phyloP scores from a whole-genome alignment of 2,113 vertebrate genomes.

The Vidua macroura region DNA sequence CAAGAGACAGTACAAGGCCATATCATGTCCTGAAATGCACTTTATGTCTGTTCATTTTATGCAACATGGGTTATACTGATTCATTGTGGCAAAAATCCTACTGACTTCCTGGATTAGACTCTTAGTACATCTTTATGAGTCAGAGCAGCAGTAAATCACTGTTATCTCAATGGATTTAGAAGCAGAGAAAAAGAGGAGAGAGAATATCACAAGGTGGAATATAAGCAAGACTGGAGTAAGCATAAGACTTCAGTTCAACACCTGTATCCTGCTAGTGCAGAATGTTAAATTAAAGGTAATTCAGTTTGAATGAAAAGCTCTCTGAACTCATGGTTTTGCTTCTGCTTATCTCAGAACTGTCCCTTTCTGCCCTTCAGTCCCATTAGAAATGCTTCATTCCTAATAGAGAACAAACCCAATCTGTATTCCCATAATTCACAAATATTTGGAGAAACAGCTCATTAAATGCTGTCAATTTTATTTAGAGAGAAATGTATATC shows the following conservation, averaged over 20 bases:
- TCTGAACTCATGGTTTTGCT: background rate
- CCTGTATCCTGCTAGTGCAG: background rate
- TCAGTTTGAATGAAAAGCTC: background rate
- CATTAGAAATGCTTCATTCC: background rate
- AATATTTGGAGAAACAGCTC: background rate
- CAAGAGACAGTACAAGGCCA: background rate
- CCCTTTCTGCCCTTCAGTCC: background rate
- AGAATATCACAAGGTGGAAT: background rate
- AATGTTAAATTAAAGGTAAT: background rate
- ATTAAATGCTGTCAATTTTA: background rate
- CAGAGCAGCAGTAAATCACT: background rate
- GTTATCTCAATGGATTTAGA: background rate
- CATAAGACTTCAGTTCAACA: background rate
- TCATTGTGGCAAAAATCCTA: slow-evolving; percentile 19
- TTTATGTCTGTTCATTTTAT: background rate
- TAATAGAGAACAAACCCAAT: background rate
- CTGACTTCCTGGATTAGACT: slow-evolving; percentile 7
- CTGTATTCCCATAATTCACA: background rate
- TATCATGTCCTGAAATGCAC: background rate
- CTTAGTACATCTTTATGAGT: background rate
- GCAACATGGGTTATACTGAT: background rate
- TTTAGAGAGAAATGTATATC: background rate
- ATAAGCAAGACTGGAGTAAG: background rate
- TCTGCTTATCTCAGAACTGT: background rate
- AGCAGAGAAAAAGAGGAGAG: background rate